Evolutionary conservation across 1,140 invertebrate species (phyloP).

Genomic region (Orius insidiosus): DNA sequence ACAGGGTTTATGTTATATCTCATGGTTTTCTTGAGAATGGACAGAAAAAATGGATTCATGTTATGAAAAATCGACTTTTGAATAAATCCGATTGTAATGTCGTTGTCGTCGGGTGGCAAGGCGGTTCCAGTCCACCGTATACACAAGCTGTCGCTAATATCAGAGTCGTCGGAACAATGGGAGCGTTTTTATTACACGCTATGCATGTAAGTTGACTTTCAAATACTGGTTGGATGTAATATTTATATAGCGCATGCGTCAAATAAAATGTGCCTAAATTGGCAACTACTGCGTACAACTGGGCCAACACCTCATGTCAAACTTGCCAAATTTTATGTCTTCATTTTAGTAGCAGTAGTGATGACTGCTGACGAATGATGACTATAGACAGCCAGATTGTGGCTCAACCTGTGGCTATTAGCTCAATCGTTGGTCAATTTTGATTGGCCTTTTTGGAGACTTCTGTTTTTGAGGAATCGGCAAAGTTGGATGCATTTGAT

Average conservation of each 20-base stretch:
- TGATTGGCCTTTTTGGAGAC: too few relatives aligned
- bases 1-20: slow-evolving; percentile 54
- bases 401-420: too few relatives aligned
- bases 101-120: slow-evolving; percentile 67
- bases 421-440: too few relatives aligned
- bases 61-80: slow-evolving; percentile 43
- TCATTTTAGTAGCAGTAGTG: too few relatives aligned
- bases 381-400: too few relatives aligned
- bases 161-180: slow-evolving; percentile 64
- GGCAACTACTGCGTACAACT: too few relatives aligned
- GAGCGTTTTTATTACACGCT: slow-evolving; percentile 45
- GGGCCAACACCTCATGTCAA: too few relatives aligned
- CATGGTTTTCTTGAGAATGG: slow-evolving; percentile 77
- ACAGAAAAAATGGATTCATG: slow-evolving; percentile 50
- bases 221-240: background rate
- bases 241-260: background rate
- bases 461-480: too few relatives aligned
- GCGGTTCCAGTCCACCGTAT: slow-evolving; percentile 69
- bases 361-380: too few relatives aligned
- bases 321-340: too few relatives aligned
- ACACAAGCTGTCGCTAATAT: slow-evolving; percentile 81
- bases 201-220: slow-evolving; percentile 29
- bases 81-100: slow-evolving; percentile 50
- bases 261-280: too few relatives aligned
- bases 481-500: too few relatives aligned